These are phyloP conservation scores for Rhagoletis pomonella DNA, from an alignment of 1,140 invertebrate species.

Conservation along the genomic window DNA sequence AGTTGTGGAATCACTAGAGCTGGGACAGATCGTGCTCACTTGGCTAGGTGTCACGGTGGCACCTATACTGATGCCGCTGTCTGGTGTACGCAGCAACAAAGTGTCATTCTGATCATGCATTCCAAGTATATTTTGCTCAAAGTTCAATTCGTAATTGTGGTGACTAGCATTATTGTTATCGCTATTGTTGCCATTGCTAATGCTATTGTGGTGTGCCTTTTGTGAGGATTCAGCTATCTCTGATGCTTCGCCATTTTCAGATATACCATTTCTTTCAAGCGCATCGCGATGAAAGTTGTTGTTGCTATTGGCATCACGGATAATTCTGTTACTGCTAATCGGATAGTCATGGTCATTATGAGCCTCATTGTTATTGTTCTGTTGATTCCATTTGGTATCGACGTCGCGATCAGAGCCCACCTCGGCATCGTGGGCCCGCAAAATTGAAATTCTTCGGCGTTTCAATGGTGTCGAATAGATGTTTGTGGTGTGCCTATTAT, in stretches of 20 bases:
- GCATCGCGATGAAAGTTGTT: slow-evolving; percentile 17
- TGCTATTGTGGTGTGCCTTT: slow-evolving; percentile 32
- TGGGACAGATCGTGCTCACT: slow-evolving; percentile 7
- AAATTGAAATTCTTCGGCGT: slow-evolving; percentile 36
- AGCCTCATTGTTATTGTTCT: neutral
- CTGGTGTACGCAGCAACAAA: slow-evolving; percentile 56
- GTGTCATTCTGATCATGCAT: slow-evolving; percentile 52
- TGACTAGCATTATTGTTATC: slow-evolving; percentile 52
- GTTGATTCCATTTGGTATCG: neutral
- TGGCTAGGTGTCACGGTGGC: slow-evolving; percentile 50
- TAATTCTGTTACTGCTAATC: slow-evolving; percentile 12
- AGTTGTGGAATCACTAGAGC: slow-evolving; percentile 46
- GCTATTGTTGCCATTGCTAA: slow-evolving; percentile 46
- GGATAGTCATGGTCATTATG: slow-evolving; percentile 41
- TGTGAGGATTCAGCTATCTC: neutral
- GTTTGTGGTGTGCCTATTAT: neutral
- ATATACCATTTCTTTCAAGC: slow-evolving; percentile 26
- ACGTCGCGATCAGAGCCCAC: slow-evolving; percentile 15
- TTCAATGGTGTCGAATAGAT: slow-evolving; percentile 53
- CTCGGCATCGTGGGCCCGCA: neutral
- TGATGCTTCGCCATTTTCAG: neutral
- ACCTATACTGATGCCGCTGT: slow-evolving; percentile 59
- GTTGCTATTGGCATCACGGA: neutral
- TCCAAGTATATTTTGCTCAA: neutral
- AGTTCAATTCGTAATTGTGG: neutral